Conservation (phyloP, 1,140 invertebrate species). For the Plectrocnemia conspersa region DNA sequence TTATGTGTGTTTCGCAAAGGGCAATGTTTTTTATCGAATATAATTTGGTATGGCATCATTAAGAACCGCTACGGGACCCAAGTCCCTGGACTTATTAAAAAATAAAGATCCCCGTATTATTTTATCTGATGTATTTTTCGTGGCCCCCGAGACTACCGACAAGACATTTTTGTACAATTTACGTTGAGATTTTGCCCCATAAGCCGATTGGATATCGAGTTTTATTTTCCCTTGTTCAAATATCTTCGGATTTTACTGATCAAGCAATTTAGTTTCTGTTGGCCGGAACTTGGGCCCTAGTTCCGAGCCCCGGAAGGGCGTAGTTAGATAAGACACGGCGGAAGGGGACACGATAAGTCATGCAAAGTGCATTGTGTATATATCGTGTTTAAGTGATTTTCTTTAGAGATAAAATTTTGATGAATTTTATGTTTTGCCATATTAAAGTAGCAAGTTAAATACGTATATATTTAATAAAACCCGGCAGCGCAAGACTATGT, state of each 20-base stretch:
- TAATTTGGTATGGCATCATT: too few relatives aligned
- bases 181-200: slow-evolving; percentile 31
- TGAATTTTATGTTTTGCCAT: too few relatives aligned
- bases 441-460: too few relatives aligned
- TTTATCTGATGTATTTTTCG: slow-evolving; percentile 31
- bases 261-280: slow-evolving; percentile 29
- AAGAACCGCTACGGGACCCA: slow-evolving; percentile 16
- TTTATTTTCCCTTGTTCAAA: slow-evolving; percentile 31
- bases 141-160: slow-evolving; percentile 22
- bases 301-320: background rate
- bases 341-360: background rate
- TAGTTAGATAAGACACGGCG: background rate
- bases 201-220: slow-evolving; percentile 33
- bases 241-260: slow-evolving; percentile 33
- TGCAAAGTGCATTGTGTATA: too few relatives aligned
- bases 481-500: too few relatives aligned
- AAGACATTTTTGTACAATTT: slow-evolving; percentile 34
- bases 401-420: too few relatives aligned
- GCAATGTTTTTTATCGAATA: too few relatives aligned
- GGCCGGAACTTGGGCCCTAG: slow-evolving; percentile 2
- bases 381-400: too few relatives aligned
- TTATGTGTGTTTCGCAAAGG: too few relatives aligned
- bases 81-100: slow-evolving; percentile 17
- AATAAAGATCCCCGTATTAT: slow-evolving; percentile 32
- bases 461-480: too few relatives aligned